A percentile compares a stretch with the other conserved stretches of the same genome.
These are phyloP conservation scores for Brachystomella parvula DNA, from an alignment of 1,140 invertebrate species.

Conservation along the genomic window DNA sequence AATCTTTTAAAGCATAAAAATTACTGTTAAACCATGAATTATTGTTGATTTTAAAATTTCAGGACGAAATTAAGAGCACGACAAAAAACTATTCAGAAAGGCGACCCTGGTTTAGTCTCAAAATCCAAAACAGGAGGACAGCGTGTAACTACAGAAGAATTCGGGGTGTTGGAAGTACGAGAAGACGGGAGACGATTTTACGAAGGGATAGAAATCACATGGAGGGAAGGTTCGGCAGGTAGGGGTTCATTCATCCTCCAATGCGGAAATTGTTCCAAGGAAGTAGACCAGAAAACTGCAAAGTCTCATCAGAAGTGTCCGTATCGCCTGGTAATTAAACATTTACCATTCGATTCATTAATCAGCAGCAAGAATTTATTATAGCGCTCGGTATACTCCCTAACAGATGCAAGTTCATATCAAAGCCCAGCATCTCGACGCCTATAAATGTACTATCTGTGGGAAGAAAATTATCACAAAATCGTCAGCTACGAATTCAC, in stretches of 20 bases:
- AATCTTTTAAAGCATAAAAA: too few species aligned
- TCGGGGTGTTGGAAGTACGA: neutral
- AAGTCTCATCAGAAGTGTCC: neutral
- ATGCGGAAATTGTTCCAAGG: neutral
- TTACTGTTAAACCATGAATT: too few species aligned
- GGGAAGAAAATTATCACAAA: neutral
- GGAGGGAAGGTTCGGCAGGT: neutral
- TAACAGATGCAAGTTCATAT: constrained; percentile 1
- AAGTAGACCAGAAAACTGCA: neutral
- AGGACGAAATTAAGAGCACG: too few species aligned
- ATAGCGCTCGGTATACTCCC: too few species aligned
- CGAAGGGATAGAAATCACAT: neutral
- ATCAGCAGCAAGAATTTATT: too few species aligned
- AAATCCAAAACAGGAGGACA: too few species aligned
- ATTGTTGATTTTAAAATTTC: too few species aligned
- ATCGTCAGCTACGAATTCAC: neutral
- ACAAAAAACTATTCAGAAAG: too few species aligned
- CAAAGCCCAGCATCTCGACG: neutral
- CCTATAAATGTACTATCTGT: neutral
- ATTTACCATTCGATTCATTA: too few species aligned
- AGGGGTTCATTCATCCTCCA: neutral
- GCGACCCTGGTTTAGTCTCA: too few species aligned
- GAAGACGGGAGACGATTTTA: neutral
- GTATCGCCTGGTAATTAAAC: too few species aligned
- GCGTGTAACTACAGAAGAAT: too few species aligned